Base-by-base conservation (phyloP, 2,888 invertebrate genomes). In the Junonia oenone region DNA sequence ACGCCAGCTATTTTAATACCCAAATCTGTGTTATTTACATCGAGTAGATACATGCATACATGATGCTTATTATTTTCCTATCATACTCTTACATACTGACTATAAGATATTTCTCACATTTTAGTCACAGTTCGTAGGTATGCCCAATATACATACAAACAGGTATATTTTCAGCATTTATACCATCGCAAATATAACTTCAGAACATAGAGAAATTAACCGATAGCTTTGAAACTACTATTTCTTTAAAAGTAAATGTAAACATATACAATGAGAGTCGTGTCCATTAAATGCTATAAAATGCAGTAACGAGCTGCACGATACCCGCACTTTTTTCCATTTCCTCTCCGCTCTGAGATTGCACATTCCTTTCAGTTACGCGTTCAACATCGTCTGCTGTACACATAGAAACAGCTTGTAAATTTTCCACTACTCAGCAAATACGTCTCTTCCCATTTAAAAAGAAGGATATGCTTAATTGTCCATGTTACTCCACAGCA, bases 281-380 rank as follows among this genome's bases (percentile, higher is more conserved):
- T 15, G 6, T 15, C 15, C 37, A 37, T 37, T 37, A 37, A 6
- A 6, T 37, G 15, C 37, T 1, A 37, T 37, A 37, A 37, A 37
- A 37, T 37, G 37, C 37, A 37, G 37, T 37, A 37, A 37, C 37
- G 37, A 37, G 37, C 37, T 14, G 37, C 15, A 37, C n/a, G 13
- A 15, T 37, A 6, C 37, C 6, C 15, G 37, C 37, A 37, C 37
- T 37, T 37, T 8, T 14, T 15, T 40, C 17, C 14, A 15, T 31
- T 50, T 40, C 49, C 19, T 49, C 49, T 26, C 27, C 14, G 14
- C 38, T 49, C 50, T 35, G 50, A 50, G 29, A 40, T 50, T 29
- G 40, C 38, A 50, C 27, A 29, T 26, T 29, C 38, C 26, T 38
- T 17, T 27, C 38, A 50, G 40, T 40, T 22, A 50, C 17, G 15